Evolutionary conservation across 2,113 vertebrate genomes (phyloP).

Genomic region (Daboia siamensis): DNA sequence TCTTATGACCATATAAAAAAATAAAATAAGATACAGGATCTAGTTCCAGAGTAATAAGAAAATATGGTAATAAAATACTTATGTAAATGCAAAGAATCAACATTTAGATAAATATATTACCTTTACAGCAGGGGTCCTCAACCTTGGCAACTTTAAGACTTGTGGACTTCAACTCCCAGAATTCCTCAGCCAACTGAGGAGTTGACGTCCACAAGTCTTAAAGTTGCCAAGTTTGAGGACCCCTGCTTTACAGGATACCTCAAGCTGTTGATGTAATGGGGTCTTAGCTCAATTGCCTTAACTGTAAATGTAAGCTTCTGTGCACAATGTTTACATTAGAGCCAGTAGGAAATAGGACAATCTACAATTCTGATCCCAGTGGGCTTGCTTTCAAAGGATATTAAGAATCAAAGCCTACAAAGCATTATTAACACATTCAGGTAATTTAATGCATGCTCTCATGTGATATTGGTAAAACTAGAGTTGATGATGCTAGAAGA

Average conservation of each 20-base stretch:
- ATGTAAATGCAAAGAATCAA: background rate
- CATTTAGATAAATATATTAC: background rate
- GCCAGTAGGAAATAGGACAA: background rate
- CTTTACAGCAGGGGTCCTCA: background rate
- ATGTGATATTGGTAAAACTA: background rate
- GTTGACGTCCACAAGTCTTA: no score
- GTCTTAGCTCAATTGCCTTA: background rate
- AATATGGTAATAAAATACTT: background rate
- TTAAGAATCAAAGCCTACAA: background rate
- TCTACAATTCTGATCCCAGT: background rate
- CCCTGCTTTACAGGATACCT: background rate
- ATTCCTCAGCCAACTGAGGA: no score
- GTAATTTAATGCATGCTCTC: background rate
- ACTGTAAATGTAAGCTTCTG: background rate
- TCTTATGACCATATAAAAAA: no score
- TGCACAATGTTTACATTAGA: background rate
- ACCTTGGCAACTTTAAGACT: no score
- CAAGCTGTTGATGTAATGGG: background rate
- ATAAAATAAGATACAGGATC: background rate
- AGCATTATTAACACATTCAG: background rate
- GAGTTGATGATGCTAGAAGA: background rate
- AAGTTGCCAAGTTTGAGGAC: no score
- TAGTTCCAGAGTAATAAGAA: background rate
- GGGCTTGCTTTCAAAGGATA: background rate
- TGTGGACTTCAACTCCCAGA: no score